Conservation (phyloP, 2,888 invertebrate species). For the Catocala fraxini region DNA sequence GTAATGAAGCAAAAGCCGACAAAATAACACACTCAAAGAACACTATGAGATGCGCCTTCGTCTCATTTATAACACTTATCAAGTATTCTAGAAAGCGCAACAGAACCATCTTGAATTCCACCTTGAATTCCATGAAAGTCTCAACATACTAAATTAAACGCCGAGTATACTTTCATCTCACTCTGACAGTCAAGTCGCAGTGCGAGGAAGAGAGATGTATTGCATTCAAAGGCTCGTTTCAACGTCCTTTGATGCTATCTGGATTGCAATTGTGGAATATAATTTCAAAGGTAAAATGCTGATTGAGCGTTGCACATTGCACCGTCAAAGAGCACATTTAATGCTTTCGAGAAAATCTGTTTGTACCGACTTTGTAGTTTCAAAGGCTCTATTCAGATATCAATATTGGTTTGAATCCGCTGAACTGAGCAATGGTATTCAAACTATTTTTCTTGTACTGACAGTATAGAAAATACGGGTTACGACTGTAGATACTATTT, state of each 20-base stretch:
- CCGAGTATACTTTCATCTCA: neutral
- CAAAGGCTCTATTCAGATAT: too few species aligned
- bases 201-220: neutral
- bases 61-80: too few species aligned
- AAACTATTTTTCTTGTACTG: too few species aligned
- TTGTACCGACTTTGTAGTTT: too few species aligned
- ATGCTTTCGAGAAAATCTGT: neutral
- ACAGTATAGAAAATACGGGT: too few species aligned
- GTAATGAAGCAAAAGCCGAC: too few species aligned
- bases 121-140: constrained; percentile 2
- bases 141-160: constrained; percentile 1
- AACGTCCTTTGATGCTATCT: constrained; percentile 4
- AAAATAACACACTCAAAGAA: too few species aligned
- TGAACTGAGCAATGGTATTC: too few species aligned
- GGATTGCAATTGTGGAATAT: neutral
- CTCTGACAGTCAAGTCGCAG: neutral
- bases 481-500: too few species aligned
- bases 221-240: neutral
- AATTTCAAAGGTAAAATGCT: constrained; percentile 3
- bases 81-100: neutral
- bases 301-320: constrained; percentile 4
- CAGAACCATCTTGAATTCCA: neutral
- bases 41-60: too few species aligned
- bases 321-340: constrained; percentile 1
- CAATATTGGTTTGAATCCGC: too few species aligned